phyloP scores from a whole-genome alignment of 2,888 invertebrate species.

The Stenodera caucasica region DNA sequence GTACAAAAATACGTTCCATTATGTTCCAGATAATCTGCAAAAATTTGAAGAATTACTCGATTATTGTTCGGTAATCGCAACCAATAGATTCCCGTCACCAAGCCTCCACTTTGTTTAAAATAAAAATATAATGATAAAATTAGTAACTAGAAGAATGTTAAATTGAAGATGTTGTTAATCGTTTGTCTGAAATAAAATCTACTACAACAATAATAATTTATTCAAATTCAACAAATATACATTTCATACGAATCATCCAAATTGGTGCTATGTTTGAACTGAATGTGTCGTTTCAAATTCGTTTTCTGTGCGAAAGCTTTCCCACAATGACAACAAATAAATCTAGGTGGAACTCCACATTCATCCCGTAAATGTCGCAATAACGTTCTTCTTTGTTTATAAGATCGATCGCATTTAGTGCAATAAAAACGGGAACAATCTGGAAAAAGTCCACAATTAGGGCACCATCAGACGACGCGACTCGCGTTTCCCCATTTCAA shows the following conservation, averaged over 20 bases:
- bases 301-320: neutral
- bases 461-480: too few relatives aligned
- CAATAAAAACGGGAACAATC: neutral
- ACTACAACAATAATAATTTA: too few relatives aligned
- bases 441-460: too few relatives aligned
- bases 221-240: too few relatives aligned
- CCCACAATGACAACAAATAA: neutral
- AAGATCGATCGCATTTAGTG: conserved; percentile 37
- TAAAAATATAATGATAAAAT: neutral
- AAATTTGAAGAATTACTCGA: neutral
- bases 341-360: conserved; percentile 19
- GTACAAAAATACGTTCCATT: conserved; percentile 23
- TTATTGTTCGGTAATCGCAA: neutral
- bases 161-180: neutral
- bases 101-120: neutral
- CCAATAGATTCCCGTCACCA: neutral
- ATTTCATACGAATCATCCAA: too few relatives aligned
- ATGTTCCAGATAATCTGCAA: conserved; percentile 6
- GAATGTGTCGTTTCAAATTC: neutral
- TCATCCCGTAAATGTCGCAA: conserved; percentile 30
- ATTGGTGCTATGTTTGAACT: neutral
- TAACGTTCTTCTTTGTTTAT: conserved; percentile 38
- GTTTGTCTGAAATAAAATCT: too few relatives aligned
- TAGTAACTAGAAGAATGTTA: neutral
- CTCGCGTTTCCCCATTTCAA: too few relatives aligned